Evolutionary conservation across 2,113 vertebrate species (phyloP).

Genomic region (Helogale parvula): DNA sequence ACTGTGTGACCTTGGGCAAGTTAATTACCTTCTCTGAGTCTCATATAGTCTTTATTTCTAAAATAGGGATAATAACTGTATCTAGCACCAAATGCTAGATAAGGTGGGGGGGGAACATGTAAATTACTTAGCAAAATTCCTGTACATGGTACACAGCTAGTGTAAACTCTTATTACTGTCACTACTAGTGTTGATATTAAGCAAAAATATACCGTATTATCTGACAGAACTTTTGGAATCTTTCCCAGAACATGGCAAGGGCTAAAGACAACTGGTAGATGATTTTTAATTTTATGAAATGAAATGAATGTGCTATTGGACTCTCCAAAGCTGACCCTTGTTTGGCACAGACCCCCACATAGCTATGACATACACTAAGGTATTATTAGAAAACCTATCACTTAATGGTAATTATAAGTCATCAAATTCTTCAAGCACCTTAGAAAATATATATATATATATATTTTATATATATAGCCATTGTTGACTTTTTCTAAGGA

Average conservation of each 20-base stretch:
- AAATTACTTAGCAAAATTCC: neutral
- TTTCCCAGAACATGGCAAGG: conserved; percentile 47
- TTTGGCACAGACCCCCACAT: conserved; percentile 12
- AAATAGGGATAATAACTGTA: neutral
- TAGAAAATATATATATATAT: neutral
- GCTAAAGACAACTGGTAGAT: conserved; percentile 49
- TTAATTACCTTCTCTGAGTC: conserved; percentile 37
- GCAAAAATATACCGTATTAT: conserved; percentile 47
- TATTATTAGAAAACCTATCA: neutral
- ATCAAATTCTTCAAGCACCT: conserved; percentile 13
- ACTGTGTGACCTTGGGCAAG: neutral
- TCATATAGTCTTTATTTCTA: conserved; percentile 18
- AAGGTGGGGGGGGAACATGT: neutral
- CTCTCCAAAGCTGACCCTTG: conserved; percentile 35
- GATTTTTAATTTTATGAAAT: conserved; percentile 58
- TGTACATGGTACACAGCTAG: neutral
- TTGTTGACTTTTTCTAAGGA: conserved; percentile 27
- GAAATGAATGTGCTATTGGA: conserved; percentile 30
- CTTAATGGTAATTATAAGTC: conserved; percentile 22
- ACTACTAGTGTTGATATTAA: conserved; percentile 47
- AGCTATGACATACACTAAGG: neutral
- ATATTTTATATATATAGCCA: neutral
- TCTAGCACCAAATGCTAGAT: neutral
- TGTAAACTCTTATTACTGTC: conserved; percentile 30
- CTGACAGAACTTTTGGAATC: conserved; percentile 38